These are phyloP conservation scores for Gulo gulo DNA, from an alignment of 2,113 vertebrate genomes.

Conservation along the genomic window DNA sequence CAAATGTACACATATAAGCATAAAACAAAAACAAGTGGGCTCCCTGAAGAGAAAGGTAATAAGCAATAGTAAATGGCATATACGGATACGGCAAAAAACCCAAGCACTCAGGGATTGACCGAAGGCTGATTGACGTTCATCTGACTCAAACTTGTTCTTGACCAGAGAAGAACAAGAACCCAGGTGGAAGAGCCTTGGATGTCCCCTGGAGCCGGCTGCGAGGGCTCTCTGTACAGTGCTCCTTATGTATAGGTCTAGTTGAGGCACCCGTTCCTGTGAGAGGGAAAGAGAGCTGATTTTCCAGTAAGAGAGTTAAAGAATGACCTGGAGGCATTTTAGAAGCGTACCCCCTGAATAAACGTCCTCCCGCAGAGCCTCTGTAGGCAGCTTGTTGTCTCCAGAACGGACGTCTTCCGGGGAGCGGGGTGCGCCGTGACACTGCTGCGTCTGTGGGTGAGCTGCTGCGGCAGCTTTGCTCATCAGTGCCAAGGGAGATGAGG, in stretches of 20 bases:
- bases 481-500: fast-evolving
- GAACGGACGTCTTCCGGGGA: neutral
- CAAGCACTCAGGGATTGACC: neutral
- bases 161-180: neutral
- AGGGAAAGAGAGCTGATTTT: neutral
- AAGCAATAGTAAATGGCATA: neutral
- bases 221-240: neutral
- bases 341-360: neutral
- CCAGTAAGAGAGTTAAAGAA: neutral
- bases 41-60: neutral
- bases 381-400: neutral
- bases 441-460: neutral
- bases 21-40: neutral
- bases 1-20: neutral
- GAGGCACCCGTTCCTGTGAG: neutral
- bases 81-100: neutral
- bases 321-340: neutral
- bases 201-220: neutral
- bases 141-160: neutral
- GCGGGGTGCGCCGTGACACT: neutral
- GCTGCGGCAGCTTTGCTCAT: neutral
- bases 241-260: neutral
- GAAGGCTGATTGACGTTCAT: no score
- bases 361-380: neutral
- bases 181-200: neutral